These are phyloP conservation scores for Rhagologus leucostigma DNA, from an alignment of 2,113 vertebrate genomes.

Conservation along the genomic window DNA sequence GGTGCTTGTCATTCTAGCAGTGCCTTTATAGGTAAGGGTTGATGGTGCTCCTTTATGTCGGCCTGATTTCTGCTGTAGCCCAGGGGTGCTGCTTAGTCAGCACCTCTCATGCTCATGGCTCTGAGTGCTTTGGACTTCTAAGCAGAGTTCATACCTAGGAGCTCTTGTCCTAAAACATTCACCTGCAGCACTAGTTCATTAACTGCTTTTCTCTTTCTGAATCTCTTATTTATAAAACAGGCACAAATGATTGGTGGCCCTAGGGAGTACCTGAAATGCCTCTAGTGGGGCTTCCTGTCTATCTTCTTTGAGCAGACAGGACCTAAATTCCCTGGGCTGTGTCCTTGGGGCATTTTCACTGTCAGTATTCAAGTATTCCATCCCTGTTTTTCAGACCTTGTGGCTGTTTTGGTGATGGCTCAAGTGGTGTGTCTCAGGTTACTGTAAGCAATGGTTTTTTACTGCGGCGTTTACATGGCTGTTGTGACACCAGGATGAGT, in stretches of 20 bases:
- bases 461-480: not conserved
- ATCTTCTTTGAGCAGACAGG: not conserved
- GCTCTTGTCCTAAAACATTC: not conserved
- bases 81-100: not conserved
- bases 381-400: not conserved
- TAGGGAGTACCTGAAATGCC: not conserved
- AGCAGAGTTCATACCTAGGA: not conserved
- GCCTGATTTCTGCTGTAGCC: not conserved
- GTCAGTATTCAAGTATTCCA: not conserved
- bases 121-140: not conserved
- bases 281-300: not conserved
- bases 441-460: not conserved
- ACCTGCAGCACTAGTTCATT: not conserved
- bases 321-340: not conserved
- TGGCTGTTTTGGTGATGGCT: not conserved
- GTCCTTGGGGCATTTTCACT: not conserved
- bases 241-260: too few relatives aligned
- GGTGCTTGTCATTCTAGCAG: not conserved
- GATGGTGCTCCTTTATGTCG: not conserved
- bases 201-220: not conserved
- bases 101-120: rapidly evolving
- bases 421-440: not conserved
- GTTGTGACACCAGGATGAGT: not conserved
- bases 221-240: not conserved
- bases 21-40: not conserved